A percentile compares a stretch with the other conserved stretches of the same genome.
Evolutionary conservation across 2,888 invertebrate species (phyloP).

Genomic region (Galerucella pusilla): DNA sequence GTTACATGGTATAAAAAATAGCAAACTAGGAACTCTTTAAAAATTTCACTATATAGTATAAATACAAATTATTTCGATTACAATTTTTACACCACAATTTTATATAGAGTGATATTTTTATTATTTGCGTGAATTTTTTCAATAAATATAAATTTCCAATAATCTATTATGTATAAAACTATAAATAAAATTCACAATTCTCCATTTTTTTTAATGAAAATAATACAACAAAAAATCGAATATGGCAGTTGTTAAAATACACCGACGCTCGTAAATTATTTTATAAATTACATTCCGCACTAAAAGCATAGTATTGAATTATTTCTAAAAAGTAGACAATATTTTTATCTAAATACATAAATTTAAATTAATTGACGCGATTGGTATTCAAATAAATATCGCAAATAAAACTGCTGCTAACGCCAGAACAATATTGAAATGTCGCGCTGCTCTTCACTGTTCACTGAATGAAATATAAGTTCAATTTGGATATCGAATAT

Average conservation of each 20-base stretch:
- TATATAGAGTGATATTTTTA: too few species aligned
- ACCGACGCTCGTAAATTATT: neutral
- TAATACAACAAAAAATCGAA: neutral
- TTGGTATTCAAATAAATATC: slow-evolving; percentile 28
- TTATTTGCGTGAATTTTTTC: slow-evolving; percentile 9
- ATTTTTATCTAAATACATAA: slow-evolving; percentile 26
- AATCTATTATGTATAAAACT: neutral
- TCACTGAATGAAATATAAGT: slow-evolving; percentile 21
- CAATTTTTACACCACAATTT: too few species aligned
- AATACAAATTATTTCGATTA: too few species aligned
- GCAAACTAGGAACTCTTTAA: too few species aligned
- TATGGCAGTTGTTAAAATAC: slow-evolving; percentile 16
- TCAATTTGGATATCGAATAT: slow-evolving; percentile 8
- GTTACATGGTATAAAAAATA: too few species aligned
- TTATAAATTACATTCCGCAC: slow-evolving; percentile 5
- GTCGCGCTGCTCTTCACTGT: slow-evolving; percentile 22
- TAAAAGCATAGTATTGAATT: slow-evolving; percentile 15
- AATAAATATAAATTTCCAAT: slow-evolving; percentile 28
- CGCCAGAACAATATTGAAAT: slow-evolving; percentile 31
- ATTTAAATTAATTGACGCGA: slow-evolving; percentile 34
- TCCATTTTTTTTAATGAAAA: neutral
- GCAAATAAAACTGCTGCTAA: slow-evolving; percentile 27
- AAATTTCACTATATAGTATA: too few species aligned
- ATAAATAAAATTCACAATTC: neutral
- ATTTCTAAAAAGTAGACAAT: slow-evolving; percentile 14